Conservation (phyloP, 2,888 invertebrate genomes). For the Scrobipalpa atriplicella region DNA sequence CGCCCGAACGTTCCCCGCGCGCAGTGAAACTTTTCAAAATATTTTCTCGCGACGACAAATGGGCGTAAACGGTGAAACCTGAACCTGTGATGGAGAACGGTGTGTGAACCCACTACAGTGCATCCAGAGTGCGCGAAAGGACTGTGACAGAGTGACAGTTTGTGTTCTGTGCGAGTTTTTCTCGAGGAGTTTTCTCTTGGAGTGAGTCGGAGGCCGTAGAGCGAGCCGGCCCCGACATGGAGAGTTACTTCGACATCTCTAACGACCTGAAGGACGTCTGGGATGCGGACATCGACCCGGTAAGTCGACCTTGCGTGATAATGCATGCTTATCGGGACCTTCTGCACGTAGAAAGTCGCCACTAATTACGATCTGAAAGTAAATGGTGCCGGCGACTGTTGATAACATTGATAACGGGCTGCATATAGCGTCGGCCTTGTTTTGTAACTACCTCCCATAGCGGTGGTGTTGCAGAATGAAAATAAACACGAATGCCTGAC, state of each 20-base stretch:
- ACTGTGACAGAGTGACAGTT: slow-evolving; percentile 67
- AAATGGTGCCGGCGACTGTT: slow-evolving; percentile 33
- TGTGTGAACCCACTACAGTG: slow-evolving; percentile 57
- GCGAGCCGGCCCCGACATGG: slow-evolving; percentile 82
- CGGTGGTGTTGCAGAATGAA: slow-evolving; percentile 41
- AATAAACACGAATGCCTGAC: slow-evolving; percentile 46
- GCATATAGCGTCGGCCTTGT: slow-evolving; percentile 46
- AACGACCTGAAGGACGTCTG: slow-evolving; percentile 90
- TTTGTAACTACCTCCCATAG: slow-evolving; percentile 60
- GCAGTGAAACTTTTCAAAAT: slow-evolving; percentile 72
- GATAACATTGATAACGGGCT: slow-evolving; percentile 43
- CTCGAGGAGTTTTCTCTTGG: slow-evolving; percentile 56
- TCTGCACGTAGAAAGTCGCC: not conserved
- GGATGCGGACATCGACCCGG: slow-evolving; percentile 93
- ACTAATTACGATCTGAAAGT: slow-evolving; percentile 20
- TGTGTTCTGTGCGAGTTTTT: slow-evolving; percentile 65
- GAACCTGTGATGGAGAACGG: slow-evolving; percentile 70
- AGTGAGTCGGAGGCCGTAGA: slow-evolving; percentile 65
- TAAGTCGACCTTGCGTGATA: slow-evolving; percentile 82
- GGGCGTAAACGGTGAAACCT: slow-evolving; percentile 74
- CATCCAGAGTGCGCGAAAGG: slow-evolving; percentile 54
- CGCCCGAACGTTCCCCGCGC: slow-evolving; percentile 63
- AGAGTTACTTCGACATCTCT: slow-evolving; percentile 89
- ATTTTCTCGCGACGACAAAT: slow-evolving; percentile 69
- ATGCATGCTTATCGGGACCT: slow-evolving; percentile 57